These are phyloP conservation scores for Sebastolobus alascanus DNA, from an alignment of 2,797 vertebrate genomes.

Conservation along the genomic window DNA sequence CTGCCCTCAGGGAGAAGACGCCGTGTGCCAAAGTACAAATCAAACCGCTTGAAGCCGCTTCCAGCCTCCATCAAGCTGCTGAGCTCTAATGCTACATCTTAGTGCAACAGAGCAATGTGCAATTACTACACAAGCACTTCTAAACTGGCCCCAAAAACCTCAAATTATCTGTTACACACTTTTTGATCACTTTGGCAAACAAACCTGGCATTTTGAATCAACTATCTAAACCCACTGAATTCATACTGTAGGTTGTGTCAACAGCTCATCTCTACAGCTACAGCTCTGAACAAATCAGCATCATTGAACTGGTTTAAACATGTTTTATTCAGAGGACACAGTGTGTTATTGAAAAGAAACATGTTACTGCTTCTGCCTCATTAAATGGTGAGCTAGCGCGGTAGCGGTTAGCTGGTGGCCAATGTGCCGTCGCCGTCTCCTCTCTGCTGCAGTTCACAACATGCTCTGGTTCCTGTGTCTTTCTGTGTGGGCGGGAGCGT, in stretches of 20 bases:
- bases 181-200: background rate
- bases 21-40: background rate
- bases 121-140: background rate
- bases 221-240: background rate
- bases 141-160: background rate
- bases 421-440: background rate
- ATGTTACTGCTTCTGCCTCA: background rate
- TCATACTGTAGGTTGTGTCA: background rate
- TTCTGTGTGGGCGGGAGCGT: background rate
- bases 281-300: background rate
- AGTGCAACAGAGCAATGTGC: background rate
- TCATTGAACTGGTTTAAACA: constrained; percentile 8
- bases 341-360: background rate
- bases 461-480: constrained; percentile 8
- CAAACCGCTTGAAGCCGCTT: background rate
- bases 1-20: background rate
- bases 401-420: background rate
- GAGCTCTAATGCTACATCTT: background rate
- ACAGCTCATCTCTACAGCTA: background rate
- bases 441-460: constrained; percentile 11
- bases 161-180: background rate
- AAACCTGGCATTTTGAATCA: background rate
- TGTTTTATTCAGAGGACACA: constrained; percentile 4
- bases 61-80: background rate
- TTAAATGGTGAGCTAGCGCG: background rate